Percentiles rank a stretch among this genome's conserved stretches.
Evolutionary conservation across 2,888 invertebrate genomes (phyloP).

Genomic region (Drosophila lutescens): DNA sequence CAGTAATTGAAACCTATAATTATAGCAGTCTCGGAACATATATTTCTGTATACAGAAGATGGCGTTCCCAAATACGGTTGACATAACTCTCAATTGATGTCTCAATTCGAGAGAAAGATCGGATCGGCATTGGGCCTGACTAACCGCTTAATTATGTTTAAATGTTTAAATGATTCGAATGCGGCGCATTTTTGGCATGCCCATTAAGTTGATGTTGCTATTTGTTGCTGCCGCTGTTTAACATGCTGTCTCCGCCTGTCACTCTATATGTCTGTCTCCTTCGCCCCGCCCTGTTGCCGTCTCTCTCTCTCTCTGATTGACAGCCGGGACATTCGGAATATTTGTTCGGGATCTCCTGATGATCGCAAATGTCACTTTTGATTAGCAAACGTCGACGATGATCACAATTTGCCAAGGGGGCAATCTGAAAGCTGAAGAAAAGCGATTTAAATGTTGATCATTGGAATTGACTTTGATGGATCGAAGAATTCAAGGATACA

Average conservation of each 20-base stretch:
- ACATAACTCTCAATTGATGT: conserved; percentile 74
- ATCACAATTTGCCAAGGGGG: conserved; percentile 15
- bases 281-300: not conserved
- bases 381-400: conserved; percentile 59
- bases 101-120: conserved; percentile 60
- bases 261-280: conserved; percentile 3
- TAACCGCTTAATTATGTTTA: conserved; percentile 69
- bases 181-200: conserved; percentile 70
- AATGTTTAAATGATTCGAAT: conserved; percentile 64
- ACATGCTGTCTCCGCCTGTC: conserved; percentile 60
- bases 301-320: conserved; percentile 43
- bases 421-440: conserved; percentile 9
- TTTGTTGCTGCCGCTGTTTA: conserved; percentile 46
- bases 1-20: conserved; percentile 72
- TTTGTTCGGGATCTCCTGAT: conserved; percentile 54
- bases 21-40: conserved; percentile 47
- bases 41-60: conserved; percentile 31
- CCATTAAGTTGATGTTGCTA: conserved; percentile 36
- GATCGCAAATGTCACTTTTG: conserved; percentile 62
- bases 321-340: conserved; percentile 42
- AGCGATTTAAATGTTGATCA: conserved; percentile 27
- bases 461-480: conserved; percentile 35
- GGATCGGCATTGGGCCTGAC: conserved; percentile 22
- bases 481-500: conserved; percentile 6
- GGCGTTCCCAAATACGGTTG: conserved; percentile 55